Evolutionary conservation across 2,113 vertebrate species (phyloP), one percentile per base, ranked within the genome.

Genomic region (Sardina pilchardus): DNA sequence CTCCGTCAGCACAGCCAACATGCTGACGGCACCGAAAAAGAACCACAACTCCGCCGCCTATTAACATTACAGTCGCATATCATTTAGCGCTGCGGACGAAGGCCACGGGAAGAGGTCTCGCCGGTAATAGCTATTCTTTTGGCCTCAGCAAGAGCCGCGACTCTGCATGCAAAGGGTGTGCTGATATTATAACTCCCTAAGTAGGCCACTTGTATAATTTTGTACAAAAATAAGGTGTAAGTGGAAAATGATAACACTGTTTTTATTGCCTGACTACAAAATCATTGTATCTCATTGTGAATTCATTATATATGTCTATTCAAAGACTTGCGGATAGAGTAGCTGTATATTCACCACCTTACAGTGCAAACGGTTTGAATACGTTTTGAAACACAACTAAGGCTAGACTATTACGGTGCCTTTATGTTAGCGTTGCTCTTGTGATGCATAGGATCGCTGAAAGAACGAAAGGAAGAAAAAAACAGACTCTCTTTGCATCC

Each of bases 371-470:
- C 14, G 10, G 67, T 30, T 75, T 75, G 67, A 75, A 36, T 75
- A 75, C 67, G 12, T 36, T 75, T 36, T 75, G 67, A 75, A 34
- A 75, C 67, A 75, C 67, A 36, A 75, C 67, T 75, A 75, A 75
- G 67, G 26, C 17, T 14, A 34, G 30, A 75, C 67, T 34, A 75
- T 75, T 75, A 85, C 87, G 53, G 84, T 82, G 85, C 84, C 83
- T 86, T 81, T 90, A 86, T 90, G 88, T 89, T 89, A 87, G 83
- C 86, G 9, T 81, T 86, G 88, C 86, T 84, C 4, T 34, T 36
- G n/a, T 71, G 63, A 34, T 34, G 48, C 14, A 34, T 75, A 36
- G 67, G 67, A 17, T 30, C 10, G 67, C 12, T 75, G 67, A 34
- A 71, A 71, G 3, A 26, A 71, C 1, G 30, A 19, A 59, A 24